Conservation (phyloP, 1,140 invertebrate genomes). For the Listronotus bonariensis region DNA sequence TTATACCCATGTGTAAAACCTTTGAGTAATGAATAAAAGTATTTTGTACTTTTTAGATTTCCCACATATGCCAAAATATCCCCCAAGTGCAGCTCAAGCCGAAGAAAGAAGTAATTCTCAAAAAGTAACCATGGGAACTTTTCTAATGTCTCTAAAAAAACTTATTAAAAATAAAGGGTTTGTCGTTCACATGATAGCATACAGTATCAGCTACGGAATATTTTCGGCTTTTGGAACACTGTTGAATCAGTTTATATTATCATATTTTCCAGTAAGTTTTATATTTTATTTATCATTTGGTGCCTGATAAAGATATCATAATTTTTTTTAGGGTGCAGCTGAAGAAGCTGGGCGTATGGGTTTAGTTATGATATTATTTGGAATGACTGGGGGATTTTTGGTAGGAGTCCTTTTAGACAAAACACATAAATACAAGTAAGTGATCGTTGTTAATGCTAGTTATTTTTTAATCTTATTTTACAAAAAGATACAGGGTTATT, state of each 20-base stretch:
- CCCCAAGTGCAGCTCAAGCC: constrained; percentile 59
- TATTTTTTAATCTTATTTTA: constrained; percentile 2
- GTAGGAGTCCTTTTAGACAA: constrained; percentile 73
- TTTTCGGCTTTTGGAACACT: constrained; percentile 42
- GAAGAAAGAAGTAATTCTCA: constrained; percentile 29
- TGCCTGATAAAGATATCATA: too few species aligned
- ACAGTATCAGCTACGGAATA: constrained; percentile 43
- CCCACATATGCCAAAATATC: constrained; percentile 59
- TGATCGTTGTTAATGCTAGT: not conserved
- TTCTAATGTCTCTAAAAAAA: constrained; percentile 26
- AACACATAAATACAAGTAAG: constrained; percentile 59
- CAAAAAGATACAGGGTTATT: too few species aligned
- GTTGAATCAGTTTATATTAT: constrained; percentile 43
- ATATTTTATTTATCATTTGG: too few species aligned
- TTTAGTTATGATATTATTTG: constrained; percentile 68
- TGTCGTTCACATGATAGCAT: constrained; percentile 37
- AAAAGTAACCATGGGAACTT: constrained; percentile 29
- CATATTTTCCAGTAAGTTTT: constrained; percentile 41
- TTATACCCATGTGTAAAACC: too few species aligned
- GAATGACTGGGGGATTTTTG: constrained; percentile 70
- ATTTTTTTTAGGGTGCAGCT: constrained; percentile 24
- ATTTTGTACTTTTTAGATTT: constrained; percentile 59
- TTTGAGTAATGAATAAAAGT: too few species aligned
- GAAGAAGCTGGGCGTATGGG: constrained; percentile 68
- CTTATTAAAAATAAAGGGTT: constrained; percentile 39